Evolutionary conservation across 1,140 invertebrate species (phyloP).

Genomic region (Adoxophyes honmai): DNA sequence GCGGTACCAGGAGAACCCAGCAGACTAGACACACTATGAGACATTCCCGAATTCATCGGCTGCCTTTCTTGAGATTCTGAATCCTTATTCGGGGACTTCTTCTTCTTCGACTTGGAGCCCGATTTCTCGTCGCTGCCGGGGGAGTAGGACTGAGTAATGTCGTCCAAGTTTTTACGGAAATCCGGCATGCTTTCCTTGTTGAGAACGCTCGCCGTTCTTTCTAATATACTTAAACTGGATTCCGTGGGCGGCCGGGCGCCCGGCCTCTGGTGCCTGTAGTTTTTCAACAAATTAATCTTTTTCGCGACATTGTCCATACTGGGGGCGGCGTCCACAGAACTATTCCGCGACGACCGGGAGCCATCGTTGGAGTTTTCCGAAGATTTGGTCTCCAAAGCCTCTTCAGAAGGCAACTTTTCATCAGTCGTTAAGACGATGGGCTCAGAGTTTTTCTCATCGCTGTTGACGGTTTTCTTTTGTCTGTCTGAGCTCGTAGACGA

Average conservation of each 20-base stretch:
- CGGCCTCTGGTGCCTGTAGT: constrained; percentile 70
- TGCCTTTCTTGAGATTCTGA: constrained; percentile 46
- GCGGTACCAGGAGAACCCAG: constrained; percentile 34
- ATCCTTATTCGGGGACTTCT: constrained; percentile 55
- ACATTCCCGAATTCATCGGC: constrained; percentile 40
- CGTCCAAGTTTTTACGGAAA: constrained; percentile 69
- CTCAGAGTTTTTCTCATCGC: constrained; percentile 23
- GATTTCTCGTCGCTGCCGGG: constrained; percentile 59
- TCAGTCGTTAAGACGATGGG: constrained; percentile 63
- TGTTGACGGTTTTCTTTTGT: constrained; percentile 25
- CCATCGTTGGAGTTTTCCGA: constrained; percentile 19
- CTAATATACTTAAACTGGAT: constrained; percentile 66
- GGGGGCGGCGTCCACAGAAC: constrained; percentile 24
- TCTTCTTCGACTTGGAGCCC: constrained; percentile 58
- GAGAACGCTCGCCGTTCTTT: constrained; percentile 61
- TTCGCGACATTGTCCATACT: constrained; percentile 42
- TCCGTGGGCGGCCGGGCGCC: constrained; percentile 45
- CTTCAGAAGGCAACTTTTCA: constrained; percentile 67
- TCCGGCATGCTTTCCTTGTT: constrained; percentile 69
- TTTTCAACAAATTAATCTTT: constrained; percentile 72
- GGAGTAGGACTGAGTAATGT: constrained; percentile 73
- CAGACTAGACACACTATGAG: constrained; percentile 64
- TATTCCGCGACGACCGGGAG: neutral
- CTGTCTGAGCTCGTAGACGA: constrained; percentile 33
- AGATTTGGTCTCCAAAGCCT: constrained; percentile 49